phyloP scores from a whole-genome alignment of 2,888 invertebrate genomes.

The Nephrotoma guestfalica region DNA sequence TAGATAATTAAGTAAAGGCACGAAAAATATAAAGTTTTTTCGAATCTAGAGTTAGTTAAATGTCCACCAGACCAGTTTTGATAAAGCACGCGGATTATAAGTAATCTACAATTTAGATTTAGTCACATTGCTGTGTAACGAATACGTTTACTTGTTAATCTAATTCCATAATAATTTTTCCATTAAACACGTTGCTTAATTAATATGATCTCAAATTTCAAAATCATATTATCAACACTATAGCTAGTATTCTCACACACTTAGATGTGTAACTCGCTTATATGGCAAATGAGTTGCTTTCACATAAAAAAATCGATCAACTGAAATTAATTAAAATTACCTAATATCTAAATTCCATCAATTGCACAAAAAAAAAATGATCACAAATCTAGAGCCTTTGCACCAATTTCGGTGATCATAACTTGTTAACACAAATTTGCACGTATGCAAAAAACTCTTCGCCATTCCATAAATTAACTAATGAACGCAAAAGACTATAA shows the following conservation, averaged over 20 bases:
- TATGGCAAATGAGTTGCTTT: neutral
- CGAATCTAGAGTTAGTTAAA: no score
- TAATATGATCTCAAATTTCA: neutral
- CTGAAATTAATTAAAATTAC: neutral
- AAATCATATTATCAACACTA: neutral
- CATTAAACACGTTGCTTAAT: neutral
- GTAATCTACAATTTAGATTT: no score
- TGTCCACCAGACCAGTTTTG: no score
- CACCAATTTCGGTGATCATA: neutral
- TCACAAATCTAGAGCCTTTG: neutral
- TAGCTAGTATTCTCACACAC: neutral
- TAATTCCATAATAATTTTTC: neutral
- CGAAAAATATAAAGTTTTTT: no score
- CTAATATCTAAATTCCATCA: neutral
- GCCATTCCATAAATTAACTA: neutral
- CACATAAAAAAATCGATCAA: neutral
- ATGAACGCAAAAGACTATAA: neutral
- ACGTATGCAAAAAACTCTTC: neutral
- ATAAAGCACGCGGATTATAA: no score
- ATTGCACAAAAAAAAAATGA: neutral
- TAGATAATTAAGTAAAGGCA: no score
- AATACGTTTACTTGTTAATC: no score
- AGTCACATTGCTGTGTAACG: no score
- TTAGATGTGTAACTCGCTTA: neutral
- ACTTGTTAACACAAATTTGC: neutral